Percentiles rank a stretch among this genome's conserved stretches.
These are phyloP conservation scores for Ispidina picta DNA, from an alignment of 2,797 vertebrate species.

Conservation along the genomic window DNA sequence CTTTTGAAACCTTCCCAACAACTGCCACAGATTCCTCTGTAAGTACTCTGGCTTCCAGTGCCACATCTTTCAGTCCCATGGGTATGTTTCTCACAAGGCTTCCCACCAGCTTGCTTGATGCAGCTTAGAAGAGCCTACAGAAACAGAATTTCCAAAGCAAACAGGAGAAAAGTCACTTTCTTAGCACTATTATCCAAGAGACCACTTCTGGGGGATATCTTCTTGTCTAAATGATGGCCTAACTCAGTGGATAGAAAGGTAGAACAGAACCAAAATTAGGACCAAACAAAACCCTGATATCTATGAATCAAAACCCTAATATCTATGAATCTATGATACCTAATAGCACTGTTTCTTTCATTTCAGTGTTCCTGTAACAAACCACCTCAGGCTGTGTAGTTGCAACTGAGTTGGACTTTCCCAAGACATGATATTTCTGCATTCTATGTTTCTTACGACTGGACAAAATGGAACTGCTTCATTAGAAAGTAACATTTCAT, in stretches of 20 bases:
- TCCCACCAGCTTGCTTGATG: background rate
- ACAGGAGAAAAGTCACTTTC: background rate
- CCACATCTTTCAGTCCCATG: background rate
- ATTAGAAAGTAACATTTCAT: slow-evolving; percentile 29
- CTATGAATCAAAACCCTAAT: no score
- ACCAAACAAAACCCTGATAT: no score
- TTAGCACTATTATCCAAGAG: background rate
- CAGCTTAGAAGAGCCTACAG: background rate
- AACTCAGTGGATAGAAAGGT: background rate
- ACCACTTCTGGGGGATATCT: background rate
- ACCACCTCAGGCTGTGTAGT: no score
- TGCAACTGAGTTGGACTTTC: background rate
- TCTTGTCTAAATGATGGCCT: background rate
- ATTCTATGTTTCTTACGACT: background rate
- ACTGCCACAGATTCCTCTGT: background rate
- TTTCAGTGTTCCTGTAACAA: background rate
- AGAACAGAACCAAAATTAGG: background rate
- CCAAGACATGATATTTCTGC: background rate
- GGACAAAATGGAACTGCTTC: slow-evolving; percentile 28
- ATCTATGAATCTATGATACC: no score
- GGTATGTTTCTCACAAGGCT: background rate
- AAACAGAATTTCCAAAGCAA: background rate
- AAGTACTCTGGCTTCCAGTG: background rate
- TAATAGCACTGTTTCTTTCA: background rate
- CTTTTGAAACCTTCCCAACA: background rate